Conservation (phyloP, 1,140 invertebrate species). For the Lamellibrachia luymesi region DNA sequence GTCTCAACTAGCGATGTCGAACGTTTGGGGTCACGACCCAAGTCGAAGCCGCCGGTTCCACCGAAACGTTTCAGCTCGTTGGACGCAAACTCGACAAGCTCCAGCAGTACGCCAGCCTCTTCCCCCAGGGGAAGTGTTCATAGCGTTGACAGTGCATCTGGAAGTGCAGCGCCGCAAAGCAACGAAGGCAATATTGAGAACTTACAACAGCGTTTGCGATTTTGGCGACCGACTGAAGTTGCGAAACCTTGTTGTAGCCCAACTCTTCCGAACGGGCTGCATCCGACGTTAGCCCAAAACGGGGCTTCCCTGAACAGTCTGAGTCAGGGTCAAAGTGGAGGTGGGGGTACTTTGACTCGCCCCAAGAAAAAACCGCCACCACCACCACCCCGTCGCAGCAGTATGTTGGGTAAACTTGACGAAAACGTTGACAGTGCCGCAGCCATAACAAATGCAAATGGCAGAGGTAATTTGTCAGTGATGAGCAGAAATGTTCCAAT, state of each 20-base stretch:
- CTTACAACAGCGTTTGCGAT: not conserved
- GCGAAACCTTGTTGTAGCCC: not conserved
- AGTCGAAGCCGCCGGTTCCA: not conserved
- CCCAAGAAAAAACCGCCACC: slow-evolving; percentile 11
- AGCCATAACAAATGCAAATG: not conserved
- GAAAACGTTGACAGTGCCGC: not conserved
- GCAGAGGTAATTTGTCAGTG: not conserved
- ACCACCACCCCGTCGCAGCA: slow-evolving; percentile 19
- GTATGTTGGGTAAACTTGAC: slow-evolving; percentile 12
- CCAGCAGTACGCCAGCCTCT: not conserved
- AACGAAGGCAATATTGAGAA: not conserved
- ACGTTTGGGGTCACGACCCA: not conserved
- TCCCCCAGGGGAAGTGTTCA: not conserved
- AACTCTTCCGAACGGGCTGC: not conserved
- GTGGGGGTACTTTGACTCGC: not conserved
- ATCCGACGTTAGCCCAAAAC: not conserved
- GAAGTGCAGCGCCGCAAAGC: not conserved
- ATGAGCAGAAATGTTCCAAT: not conserved
- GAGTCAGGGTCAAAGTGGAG: not conserved
- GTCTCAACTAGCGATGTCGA: not conserved
- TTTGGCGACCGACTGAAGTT: not conserved
- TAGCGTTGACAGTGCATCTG: not conserved
- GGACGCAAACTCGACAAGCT: not conserved
- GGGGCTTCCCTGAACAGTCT: not conserved
- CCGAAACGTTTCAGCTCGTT: slow-evolving; percentile 13